Base-by-base conservation (phyloP, 2,888 invertebrate genomes). In the Calameuta filiformis region DNA sequence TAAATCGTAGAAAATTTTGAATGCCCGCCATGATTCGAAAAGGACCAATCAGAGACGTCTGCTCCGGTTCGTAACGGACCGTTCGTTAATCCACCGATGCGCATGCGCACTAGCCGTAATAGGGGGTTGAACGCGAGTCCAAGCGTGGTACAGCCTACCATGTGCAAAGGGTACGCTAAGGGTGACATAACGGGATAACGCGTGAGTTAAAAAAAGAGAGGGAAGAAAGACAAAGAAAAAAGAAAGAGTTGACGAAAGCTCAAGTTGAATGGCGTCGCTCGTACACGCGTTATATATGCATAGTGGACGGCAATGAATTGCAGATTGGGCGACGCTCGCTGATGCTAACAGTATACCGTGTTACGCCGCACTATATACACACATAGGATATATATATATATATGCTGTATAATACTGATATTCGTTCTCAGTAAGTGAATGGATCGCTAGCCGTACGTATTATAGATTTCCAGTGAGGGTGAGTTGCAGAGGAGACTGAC, bases 291-390 rank as follows among this genome's bases (percentile, higher is more conserved):
- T 31, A 33, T 34, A 11, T 9, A 81, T 77, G 79, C 80, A 81
- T 68, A 71, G 77, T 71, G 30, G 31, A 6, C 11, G 69, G 23
- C 37, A 80, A 81, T 82, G 83, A 83, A 83, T 83, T 83, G 81
- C 82, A 83, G 83, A 83, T 83, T 80, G 81, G 77, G 71, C 56
- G 23, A 56, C 56, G 56, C 56, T 56, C 56, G 2, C 56, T 9
- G 56, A 23, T 56, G 69, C 81, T 30, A 35, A 71, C 79, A 40
- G 35, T 82, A 80, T 82, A 83, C 82, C 78, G 82, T 82, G 82
- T 82, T 81, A 82, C 83, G 78, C 76, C 81, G 79, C 83, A 77
- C 56, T 56, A 23, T 56, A 56, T 15, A 1, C 4, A 12, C 12
- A 35, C 35, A 35, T 9, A 11, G 11, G 11, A 11, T 37, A 37